Base-by-base conservation (phyloP, 92 coral and sea anemone species). In the Actinernus sp. region DNA sequence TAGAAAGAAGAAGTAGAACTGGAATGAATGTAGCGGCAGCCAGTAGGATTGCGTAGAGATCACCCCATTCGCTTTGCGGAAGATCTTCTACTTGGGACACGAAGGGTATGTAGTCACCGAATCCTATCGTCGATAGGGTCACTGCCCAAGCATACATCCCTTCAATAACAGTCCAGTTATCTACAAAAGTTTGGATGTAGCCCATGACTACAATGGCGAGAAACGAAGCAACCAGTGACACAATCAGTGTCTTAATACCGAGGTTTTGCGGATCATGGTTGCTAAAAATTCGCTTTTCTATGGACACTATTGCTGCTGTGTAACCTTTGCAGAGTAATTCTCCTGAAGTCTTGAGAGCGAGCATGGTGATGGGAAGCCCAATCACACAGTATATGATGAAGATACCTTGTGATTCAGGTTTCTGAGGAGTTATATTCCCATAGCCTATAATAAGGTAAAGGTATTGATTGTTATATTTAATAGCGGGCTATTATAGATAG, bases 291-390 rank as follows among this genome's bases (percentile, higher is more conserved):
- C 22, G 52, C 52, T 45, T 17, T 23, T 45, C 52, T 4, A 18
- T 45, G 52, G 4, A 45, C 18, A 45, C 5, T 8, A 45, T 45
- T 8, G 19, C 11, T 8, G 6, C 4, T 18, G 10, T 45, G 4
- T 8, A 18, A 6, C 52, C 52, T 9, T 8, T 18, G 10, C 18
- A 12, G 52, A 45, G 10, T 12, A 45, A 9, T 45, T 45, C 52
- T 17, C 52, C 52, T 5, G 52, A 12, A 4, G 17, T 45, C 22
- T 45, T 45, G 17, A 45, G 52, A 5, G 52, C 22, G 18, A 45
- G 52, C 52, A 45, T 45, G 17, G 4, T 45, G 52, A 45, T 45
- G 8, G 52, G 52, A 45, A 45, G 52, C 19, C 52, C 52, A 23
- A 45, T 8, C 21, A 45, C 5, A 23, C 52, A 45, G 41, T 9